Conservation (phyloP, 2,888 invertebrate genomes). For the Caenorhabditis macrosperma region DNA sequence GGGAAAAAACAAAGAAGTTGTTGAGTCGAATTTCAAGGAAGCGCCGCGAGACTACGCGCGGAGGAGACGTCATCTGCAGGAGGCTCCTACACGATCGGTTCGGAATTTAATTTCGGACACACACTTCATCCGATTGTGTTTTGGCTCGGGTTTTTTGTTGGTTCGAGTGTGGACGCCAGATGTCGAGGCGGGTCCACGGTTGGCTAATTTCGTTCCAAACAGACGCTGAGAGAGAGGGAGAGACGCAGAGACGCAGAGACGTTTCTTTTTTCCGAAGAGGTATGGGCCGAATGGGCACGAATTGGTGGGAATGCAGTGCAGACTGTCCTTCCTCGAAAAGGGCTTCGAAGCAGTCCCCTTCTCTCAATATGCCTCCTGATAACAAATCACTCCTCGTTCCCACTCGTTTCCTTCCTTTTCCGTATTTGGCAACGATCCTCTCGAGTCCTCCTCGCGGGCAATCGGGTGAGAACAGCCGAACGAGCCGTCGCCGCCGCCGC, state of each 20-base stretch:
- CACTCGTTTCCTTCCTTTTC: constrained; percentile 19
- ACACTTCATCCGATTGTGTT: background rate
- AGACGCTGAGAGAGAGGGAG: background rate
- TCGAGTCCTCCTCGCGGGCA: too few species aligned
- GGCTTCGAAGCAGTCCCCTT: too few species aligned
- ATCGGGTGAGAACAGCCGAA: constrained; percentile 16
- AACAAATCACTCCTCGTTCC: too few species aligned
- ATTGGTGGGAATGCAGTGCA: too few species aligned
- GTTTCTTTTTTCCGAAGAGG: too few species aligned
- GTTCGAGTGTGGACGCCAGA: background rate
- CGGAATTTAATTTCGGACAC: background rate
- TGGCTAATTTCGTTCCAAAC: background rate
- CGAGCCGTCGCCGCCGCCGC: background rate
- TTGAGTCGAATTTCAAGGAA: constrained; percentile 1
- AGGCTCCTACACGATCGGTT: background rate
- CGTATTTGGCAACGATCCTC: constrained; percentile 50
- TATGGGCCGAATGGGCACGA: too few species aligned
- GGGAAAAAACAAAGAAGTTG: constrained; percentile 5
- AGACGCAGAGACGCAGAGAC: too few species aligned
- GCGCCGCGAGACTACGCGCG: background rate
- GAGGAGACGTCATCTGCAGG: constrained; percentile 1
- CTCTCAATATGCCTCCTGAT: too few species aligned
- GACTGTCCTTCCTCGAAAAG: too few species aligned
- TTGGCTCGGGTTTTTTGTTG: background rate
- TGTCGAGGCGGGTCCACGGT: too few species aligned